Evolutionary conservation across 2,888 invertebrate genomes (phyloP), one percentile per base, ranked within the genome.

Genomic region (Notodonta ziczac): DNA sequence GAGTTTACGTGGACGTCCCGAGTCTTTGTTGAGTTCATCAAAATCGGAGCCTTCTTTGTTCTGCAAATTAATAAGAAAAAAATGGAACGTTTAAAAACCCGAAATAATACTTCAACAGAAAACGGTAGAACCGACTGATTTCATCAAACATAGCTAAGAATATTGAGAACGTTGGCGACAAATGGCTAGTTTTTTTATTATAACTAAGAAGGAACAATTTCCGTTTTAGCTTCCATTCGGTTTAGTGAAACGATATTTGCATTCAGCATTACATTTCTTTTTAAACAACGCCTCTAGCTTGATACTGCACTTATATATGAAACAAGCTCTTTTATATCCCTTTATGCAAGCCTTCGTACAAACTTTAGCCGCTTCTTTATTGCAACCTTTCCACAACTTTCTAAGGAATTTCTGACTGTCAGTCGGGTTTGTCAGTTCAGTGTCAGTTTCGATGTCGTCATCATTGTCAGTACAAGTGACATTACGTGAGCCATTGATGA

Each of bases 301-400:
- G 0, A 0, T 35, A 12, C 40, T 62, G 39, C 70, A 70, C 3
- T 2, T 5, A 0, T 13, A 1, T 46, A 35, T 58, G 32, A n/a
- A 58, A 46, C 78, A 79, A 32, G 70, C 71, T 9, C 65, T 70
- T 65, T 57, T 73, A 13, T 75, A 77, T 0, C 81, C 73, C 0
- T 60, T 65, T 4, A 59, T 59, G 54, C 88, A 88, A 0, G 86
- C 83, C 35, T 65, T 75, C 6, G 4, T 62, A 54, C 89, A 89
- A 13, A 61, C 32, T 60, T 67, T 80, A 0, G 55, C n/a, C 0
- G 63, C 64, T 56, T 54, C 66, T 53, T 65, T 70, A 40, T 53
- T 0, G 55, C 64, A 67, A 7, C 40, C 57, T 24, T 9, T 14
- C 4, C 61, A 63, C 24, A 14, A 40, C 9, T 64, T 59, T 50